A percentile compares a stretch with the other conserved stretches of the same genome.
Evolutionary conservation across 2,113 vertebrate genomes (phyloP).

Genomic region (Ictidomys tridecemlineatus): DNA sequence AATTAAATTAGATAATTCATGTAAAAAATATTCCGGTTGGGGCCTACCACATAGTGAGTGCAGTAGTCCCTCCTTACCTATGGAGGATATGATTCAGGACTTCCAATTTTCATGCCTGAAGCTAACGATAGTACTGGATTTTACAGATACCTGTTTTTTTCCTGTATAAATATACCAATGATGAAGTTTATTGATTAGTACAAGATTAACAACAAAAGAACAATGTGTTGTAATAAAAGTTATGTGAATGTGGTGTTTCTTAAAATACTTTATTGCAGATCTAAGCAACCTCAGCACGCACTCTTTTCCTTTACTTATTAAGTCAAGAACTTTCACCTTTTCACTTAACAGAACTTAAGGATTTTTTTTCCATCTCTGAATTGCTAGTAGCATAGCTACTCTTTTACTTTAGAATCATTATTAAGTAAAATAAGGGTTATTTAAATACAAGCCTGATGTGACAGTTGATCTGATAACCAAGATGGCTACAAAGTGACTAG

Average conservation of each 20-base stretch:
- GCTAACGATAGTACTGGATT: neutral
- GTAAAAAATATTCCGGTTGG: neutral
- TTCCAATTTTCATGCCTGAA: neutral
- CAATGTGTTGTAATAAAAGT: neutral
- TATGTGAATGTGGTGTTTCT: neutral
- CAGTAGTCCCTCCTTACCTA: neutral
- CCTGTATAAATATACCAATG: neutral
- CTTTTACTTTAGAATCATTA: neutral
- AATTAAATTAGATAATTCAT: constrained; percentile 1
- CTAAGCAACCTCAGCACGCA: neutral
- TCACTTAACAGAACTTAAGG: neutral
- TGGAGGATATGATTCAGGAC: neutral
- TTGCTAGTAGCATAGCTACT: neutral
- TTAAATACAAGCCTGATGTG: neutral
- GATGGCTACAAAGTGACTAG: neutral
- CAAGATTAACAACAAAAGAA: neutral
- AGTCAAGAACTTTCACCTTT: neutral
- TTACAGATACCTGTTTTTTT: neutral
- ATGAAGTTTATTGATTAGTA: neutral
- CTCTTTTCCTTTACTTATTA: neutral
- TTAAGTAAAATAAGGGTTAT: neutral
- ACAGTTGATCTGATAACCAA: neutral
- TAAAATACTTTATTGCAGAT: neutral
- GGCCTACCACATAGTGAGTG: neutral
- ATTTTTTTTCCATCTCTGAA: neutral